Conservation (phyloP, 2,797 vertebrate species). For the Pogonophryne albipinna region DNA sequence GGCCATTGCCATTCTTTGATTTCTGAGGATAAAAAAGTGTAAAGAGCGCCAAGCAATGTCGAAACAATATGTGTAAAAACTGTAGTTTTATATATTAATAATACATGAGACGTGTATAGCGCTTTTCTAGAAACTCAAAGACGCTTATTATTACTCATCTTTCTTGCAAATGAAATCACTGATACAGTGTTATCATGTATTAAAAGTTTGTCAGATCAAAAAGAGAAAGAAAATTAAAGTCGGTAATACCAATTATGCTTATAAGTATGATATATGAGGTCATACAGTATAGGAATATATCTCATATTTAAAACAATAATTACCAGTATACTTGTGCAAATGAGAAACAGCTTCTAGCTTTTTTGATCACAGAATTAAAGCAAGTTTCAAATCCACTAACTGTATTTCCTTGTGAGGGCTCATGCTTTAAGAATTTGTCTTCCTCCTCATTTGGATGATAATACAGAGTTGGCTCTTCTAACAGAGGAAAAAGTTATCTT, state of each 20-base stretch:
- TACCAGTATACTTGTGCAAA: slow-evolving; percentile 12
- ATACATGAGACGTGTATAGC: no score
- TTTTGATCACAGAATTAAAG: not conserved
- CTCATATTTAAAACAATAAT: slow-evolving; percentile 3
- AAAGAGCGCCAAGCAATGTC: not conserved
- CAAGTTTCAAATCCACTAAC: slow-evolving; percentile 8
- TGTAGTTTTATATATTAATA: no score
- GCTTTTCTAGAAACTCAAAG: no score
- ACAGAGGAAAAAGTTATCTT: slow-evolving; percentile 33
- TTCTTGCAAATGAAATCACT: not conserved
- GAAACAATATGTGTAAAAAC: not conserved
- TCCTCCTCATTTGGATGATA: slow-evolving; percentile 42
- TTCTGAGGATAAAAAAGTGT: not conserved
- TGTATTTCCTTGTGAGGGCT: slow-evolving; percentile 3
- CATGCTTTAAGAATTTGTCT: slow-evolving; percentile 25
- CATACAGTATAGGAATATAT: not conserved
- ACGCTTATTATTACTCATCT: not conserved
- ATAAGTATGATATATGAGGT: not conserved
- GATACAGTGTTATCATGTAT: not conserved
- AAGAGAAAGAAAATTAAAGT: not conserved
- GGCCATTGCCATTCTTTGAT: not conserved
- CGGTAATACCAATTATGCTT: not conserved
- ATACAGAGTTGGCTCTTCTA: slow-evolving; percentile 29
- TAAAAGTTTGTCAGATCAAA: not conserved
- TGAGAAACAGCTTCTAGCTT: not conserved